Evolutionary conservation across 2,797 vertebrate species (phyloP).

Genomic region (Sebastes diploproa): DNA sequence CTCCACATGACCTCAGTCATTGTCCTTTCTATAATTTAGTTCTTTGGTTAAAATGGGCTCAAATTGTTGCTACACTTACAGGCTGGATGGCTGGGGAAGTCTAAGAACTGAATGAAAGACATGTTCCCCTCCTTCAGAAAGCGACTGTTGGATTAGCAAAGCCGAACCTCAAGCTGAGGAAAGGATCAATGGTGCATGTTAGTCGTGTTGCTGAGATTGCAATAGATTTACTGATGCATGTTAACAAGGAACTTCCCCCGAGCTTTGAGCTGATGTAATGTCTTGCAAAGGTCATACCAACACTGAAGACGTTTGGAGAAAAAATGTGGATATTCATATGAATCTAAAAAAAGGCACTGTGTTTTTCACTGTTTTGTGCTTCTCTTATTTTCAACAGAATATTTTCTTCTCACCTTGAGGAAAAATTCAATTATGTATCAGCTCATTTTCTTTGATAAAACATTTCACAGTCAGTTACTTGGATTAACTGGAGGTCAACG

Average conservation of each 20-base stretch:
- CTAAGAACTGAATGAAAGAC: not conserved
- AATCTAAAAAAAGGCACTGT: not conserved
- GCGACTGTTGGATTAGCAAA: not conserved
- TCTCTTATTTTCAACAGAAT: not conserved
- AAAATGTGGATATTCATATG: not conserved
- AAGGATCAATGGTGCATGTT: not conserved
- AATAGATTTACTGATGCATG: not conserved
- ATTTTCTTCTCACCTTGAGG: not conserved
- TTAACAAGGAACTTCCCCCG: not conserved
- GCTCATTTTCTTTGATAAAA: not conserved
- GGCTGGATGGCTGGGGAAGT: not conserved
- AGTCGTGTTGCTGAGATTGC: not conserved
- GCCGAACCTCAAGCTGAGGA: not conserved
- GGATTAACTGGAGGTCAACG: not conserved
- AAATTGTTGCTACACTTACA: not conserved
- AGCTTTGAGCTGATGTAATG: not conserved
- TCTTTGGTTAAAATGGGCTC: not conserved
- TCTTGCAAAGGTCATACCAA: constrained; percentile 4
- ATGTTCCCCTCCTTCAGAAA: not conserved
- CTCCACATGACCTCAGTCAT: not conserved
- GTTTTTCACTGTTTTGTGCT: not conserved
- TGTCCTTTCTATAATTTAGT: not conserved
- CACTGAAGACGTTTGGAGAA: not conserved
- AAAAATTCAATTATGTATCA: not conserved
- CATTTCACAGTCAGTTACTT: not conserved